A percentile compares a stretch with the other conserved stretches of the same genome.
Conservation (phyloP, 2,113 vertebrate genomes). For the Silurus glanis region DNA sequence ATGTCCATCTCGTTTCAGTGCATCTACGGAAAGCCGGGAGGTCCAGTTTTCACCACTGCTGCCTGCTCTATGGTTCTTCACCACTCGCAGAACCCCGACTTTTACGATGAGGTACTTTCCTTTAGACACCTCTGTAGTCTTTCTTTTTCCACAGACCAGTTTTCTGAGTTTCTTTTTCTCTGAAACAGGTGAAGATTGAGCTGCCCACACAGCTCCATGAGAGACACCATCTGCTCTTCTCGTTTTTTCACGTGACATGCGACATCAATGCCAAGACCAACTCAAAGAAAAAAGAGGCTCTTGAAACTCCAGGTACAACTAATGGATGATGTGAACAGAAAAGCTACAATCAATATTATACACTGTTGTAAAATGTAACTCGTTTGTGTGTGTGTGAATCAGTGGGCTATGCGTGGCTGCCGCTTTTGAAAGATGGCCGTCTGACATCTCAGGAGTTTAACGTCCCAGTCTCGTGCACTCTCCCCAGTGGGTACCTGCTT, state of each 20-base stretch:
- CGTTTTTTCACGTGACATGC: conserved; percentile 96
- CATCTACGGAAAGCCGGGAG: conserved; percentile 95
- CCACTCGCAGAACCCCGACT: conserved; percentile 96
- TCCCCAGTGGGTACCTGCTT: conserved; percentile 85
- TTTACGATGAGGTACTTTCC: conserved; percentile 89
- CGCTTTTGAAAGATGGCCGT: conserved; percentile 85
- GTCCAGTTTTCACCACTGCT: conserved; percentile 83
- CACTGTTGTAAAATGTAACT: neutral
- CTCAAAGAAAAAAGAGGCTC: conserved; percentile 92
- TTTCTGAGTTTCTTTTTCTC: neutral
- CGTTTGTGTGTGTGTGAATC: conserved; percentile 19
- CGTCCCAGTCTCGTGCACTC: conserved; percentile 83
- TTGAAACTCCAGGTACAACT: conserved; percentile 88
- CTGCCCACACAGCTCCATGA: conserved; percentile 94
- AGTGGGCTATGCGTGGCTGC: conserved; percentile 97
- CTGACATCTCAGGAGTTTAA: conserved; percentile 87
- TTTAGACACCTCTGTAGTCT: neutral
- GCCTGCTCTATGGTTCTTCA: conserved; percentile 89
- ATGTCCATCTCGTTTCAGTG: conserved; percentile 71
- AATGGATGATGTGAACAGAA: neutral
- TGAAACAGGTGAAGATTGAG: conserved; percentile 91
- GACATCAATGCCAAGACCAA: conserved; percentile 98
- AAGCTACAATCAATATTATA: neutral
- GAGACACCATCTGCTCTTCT: conserved; percentile 97
- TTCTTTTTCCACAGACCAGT: neutral